phyloP scores from a whole-genome alignment of 2,797 vertebrate genomes.

The Phalanger gymnotis region DNA sequence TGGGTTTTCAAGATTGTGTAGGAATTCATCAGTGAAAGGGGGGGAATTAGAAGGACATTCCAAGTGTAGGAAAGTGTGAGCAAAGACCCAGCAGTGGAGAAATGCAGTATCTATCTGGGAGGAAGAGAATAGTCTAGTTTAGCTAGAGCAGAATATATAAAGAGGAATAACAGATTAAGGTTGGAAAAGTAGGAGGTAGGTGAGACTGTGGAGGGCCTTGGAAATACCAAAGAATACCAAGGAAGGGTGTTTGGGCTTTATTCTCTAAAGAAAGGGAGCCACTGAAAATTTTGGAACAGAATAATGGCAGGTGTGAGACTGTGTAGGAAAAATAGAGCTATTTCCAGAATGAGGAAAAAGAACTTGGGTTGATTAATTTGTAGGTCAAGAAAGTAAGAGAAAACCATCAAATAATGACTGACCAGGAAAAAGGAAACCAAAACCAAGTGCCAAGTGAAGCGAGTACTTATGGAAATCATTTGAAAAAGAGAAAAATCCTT shows the following conservation, averaged over 20 bases:
- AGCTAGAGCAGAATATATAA: not conserved
- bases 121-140: not conserved
- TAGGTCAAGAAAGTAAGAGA: conserved; percentile 21
- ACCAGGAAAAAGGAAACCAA: conserved; percentile 13
- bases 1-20: not conserved
- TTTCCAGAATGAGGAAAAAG: not conserved
- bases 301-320: not conserved
- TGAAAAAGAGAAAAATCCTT: conserved; percentile 15
- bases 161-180: not conserved
- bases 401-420: not conserved
- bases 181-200: not conserved
- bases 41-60: not conserved
- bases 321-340: not conserved
- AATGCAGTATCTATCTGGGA: not conserved
- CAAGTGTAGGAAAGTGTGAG: not conserved
- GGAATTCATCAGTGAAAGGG: not conserved
- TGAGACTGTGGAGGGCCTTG: not conserved
- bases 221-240: too few species aligned
- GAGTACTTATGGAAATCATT: conserved; percentile 12
- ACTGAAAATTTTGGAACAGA: not conserved
- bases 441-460: not conserved
- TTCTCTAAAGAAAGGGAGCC: conserved; percentile 2
- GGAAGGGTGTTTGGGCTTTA: not conserved
- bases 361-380: conserved; percentile 2
- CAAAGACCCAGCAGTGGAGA: not conserved